Percentiles rank a stretch among this genome's conserved stretches.
phyloP scores from a whole-genome alignment of 1,140 invertebrate species.

The Diuraphis noxia region DNA sequence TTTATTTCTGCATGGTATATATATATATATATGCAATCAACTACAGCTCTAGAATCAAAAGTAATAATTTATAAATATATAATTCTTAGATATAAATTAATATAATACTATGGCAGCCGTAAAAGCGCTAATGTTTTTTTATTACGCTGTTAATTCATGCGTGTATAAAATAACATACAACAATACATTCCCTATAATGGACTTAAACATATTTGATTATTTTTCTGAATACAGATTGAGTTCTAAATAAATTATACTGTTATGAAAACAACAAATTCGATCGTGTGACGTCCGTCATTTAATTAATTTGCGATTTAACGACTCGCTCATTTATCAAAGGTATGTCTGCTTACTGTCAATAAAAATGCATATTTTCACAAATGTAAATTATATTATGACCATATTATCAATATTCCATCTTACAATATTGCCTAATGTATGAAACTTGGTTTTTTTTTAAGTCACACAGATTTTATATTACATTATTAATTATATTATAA shows the following conservation, averaged over 20 bases:
- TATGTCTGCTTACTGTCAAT: neutral
- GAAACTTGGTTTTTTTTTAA: neutral
- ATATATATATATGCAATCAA: neutral
- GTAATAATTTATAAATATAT: neutral
- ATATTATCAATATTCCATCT: neutral
- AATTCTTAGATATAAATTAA: too few species aligned
- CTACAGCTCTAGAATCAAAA: neutral
- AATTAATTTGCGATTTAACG: neutral
- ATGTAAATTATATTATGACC: neutral
- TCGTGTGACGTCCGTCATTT: neutral
- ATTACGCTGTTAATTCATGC: neutral
- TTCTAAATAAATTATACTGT: neutral
- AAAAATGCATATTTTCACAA: neutral
- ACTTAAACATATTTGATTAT: neutral
- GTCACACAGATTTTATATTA: neutral
- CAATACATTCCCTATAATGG: neutral
- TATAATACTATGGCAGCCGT: neutral
- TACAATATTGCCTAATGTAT: neutral
- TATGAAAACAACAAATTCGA: neutral
- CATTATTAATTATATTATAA: neutral
- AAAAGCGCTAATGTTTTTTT: neutral
- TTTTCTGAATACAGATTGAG: neutral
- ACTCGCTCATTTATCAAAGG: neutral
- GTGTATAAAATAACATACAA: neutral
- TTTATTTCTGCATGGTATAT: neutral